Conservation (phyloP, 2,888 invertebrate genomes). For the Miltochrista miniata region DNA sequence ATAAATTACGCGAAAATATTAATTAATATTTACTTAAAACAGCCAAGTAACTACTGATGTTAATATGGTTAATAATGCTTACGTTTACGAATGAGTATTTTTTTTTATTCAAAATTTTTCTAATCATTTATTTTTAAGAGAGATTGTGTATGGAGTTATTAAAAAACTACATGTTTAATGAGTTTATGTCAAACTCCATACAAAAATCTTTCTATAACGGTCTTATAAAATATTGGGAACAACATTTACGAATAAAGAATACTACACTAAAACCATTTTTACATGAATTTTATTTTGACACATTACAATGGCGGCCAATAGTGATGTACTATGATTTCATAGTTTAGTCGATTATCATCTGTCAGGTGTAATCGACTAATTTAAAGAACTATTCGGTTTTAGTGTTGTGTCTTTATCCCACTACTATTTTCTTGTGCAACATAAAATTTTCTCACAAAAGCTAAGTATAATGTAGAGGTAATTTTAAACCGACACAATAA, state of each 20-base stretch:
- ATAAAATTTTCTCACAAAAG: constrained; percentile 77
- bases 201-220: constrained; percentile 49
- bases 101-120: constrained; percentile 62
- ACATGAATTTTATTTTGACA: constrained; percentile 30
- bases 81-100: constrained; percentile 79
- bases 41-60: constrained; percentile 81
- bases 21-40: constrained; percentile 79
- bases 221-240: constrained; percentile 80
- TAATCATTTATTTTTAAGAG: constrained; percentile 54
- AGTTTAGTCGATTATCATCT: neutral
- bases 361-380: constrained; percentile 12
- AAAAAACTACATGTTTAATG: constrained; percentile 43
- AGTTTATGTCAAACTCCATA: constrained; percentile 62
- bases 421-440: constrained; percentile 82
- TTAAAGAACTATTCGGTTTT: constrained; percentile 49
- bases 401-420: constrained; percentile 58
- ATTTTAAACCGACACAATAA: constrained; percentile 81
- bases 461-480: constrained; percentile 76
- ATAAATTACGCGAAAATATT: constrained; percentile 82
- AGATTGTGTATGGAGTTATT: constrained; percentile 59
- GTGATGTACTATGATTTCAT: neutral
- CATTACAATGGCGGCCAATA: constrained; percentile 3
- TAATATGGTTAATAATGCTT: constrained; percentile 81
- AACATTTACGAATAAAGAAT: constrained; percentile 73
- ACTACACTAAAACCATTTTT: constrained; percentile 62